Percentiles rank a stretch among this genome's conserved stretches.
These are phyloP conservation scores for Augiades crinisus DNA, from an alignment of 2,888 invertebrate species.

Conservation along the genomic window DNA sequence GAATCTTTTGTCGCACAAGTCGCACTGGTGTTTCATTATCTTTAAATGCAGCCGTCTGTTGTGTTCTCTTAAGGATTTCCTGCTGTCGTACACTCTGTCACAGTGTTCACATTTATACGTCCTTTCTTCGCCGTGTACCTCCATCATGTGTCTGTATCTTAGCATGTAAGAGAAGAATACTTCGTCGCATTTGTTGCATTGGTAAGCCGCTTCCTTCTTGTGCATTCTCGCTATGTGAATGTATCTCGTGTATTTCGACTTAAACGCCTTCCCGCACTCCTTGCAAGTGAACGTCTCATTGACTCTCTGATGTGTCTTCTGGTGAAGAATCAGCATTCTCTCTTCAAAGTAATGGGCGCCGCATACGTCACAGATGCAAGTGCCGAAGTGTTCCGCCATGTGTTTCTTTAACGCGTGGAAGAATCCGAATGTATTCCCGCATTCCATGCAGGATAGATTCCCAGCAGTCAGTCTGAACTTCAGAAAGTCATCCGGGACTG, in stretches of 20 bases:
- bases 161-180: slow-evolving; percentile 60
- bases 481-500: slow-evolving; percentile 49
- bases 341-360: slow-evolving; percentile 73
- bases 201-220: slow-evolving; percentile 63
- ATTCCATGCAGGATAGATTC: slow-evolving; percentile 44
- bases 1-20: slow-evolving; percentile 76
- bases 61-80: slow-evolving; percentile 66
- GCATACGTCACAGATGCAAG: slow-evolving; percentile 64
- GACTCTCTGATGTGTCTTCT: slow-evolving; percentile 53
- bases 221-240: slow-evolving; percentile 60
- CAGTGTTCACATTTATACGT: slow-evolving; percentile 64
- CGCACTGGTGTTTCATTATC: slow-evolving; percentile 73
- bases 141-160: slow-evolving; percentile 63
- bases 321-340: slow-evolving; percentile 64
- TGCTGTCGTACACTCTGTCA: slow-evolving; percentile 61
- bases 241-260: slow-evolving; percentile 63
- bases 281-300: slow-evolving; percentile 73
- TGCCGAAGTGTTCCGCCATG: slow-evolving; percentile 68
- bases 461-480: slow-evolving; percentile 52
- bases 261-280: slow-evolving; percentile 68
- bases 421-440: slow-evolving; percentile 43
- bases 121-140: slow-evolving; percentile 58
- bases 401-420: slow-evolving; percentile 66
- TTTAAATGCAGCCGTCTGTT: slow-evolving; percentile 60
- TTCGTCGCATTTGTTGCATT: slow-evolving; percentile 65